Evolutionary conservation across 1,140 invertebrate genomes (phyloP).

Genomic region (Drosophila virilis): DNA sequence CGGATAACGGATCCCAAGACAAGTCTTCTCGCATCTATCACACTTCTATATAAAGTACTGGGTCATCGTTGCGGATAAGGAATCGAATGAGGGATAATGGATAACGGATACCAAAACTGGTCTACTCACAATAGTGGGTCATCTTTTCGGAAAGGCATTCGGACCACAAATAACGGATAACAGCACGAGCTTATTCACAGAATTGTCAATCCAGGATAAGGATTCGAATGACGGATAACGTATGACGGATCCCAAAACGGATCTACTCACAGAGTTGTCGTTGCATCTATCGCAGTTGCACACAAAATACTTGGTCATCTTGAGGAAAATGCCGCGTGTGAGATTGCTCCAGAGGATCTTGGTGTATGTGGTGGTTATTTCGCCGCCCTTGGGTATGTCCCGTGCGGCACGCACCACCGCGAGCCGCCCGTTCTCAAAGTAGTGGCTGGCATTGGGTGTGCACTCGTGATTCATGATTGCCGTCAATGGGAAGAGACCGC

Average conservation of each 20-base stretch:
- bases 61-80: too few species aligned
- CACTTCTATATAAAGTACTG: too few species aligned
- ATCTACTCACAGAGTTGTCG: slow-evolving; percentile 87
- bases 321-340: slow-evolving; percentile 87
- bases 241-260: too few species aligned
- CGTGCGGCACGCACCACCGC: slow-evolving; percentile 88
- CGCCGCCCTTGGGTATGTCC: slow-evolving; percentile 87
- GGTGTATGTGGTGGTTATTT: slow-evolving; percentile 91
- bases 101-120: too few species aligned
- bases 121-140: too few species aligned
- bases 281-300: slow-evolving; percentile 89
- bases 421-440: slow-evolving; percentile 85
- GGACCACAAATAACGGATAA: not conserved
- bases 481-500: slow-evolving; percentile 90
- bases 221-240: not conserved
- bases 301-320: slow-evolving; percentile 90
- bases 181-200: too few species aligned
- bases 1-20: too few species aligned
- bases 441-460: slow-evolving; percentile 90
- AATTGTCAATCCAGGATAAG: not conserved
- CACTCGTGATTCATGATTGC: slow-evolving; percentile 92
- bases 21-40: too few species aligned
- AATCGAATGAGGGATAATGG: too few species aligned
- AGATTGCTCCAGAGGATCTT: slow-evolving; percentile 90
- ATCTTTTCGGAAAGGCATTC: not conserved